phyloP scores from a whole-genome alignment of 1,140 invertebrate genomes.

The Lutraria rhynchaena region DNA sequence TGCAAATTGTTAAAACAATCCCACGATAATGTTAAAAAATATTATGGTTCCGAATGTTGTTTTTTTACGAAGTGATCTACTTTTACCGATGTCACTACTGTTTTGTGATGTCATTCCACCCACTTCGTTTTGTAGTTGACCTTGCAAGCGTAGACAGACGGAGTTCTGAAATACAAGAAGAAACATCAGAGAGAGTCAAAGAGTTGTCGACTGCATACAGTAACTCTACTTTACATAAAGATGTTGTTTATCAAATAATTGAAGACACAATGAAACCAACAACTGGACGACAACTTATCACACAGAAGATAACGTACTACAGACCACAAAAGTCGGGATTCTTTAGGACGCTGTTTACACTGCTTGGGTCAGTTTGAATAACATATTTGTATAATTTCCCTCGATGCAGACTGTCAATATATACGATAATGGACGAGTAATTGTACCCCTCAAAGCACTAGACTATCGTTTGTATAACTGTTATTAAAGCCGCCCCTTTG shows the following conservation, averaged over 20 bases:
- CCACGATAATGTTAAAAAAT: too few species aligned
- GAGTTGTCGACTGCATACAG: conserved; percentile 61
- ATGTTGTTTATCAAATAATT: conserved; percentile 61
- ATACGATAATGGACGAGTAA: too few species aligned
- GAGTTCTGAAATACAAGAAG: conserved; percentile 57
- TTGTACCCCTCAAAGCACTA: too few species aligned
- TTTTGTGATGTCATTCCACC: too few species aligned
- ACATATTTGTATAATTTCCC: too few species aligned
- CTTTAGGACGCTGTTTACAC: conserved; percentile 56
- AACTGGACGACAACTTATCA: conserved; percentile 47
- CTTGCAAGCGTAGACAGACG: conserved; percentile 71
- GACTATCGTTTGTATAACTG: too few species aligned
- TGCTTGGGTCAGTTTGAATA: conserved; percentile 54
- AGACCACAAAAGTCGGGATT: conserved; percentile 43
- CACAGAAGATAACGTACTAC: conserved; percentile 16
- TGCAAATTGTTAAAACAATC: too few species aligned
- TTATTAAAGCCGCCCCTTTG: too few species aligned
- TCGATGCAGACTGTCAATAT: too few species aligned
- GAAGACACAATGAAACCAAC: conserved; percentile 66
- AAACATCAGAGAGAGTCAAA: conserved; percentile 58
- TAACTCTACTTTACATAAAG: conserved; percentile 66
- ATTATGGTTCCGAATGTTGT: too few species aligned
- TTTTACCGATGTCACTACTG: too few species aligned
- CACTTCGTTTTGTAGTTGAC: conserved; percentile 68
- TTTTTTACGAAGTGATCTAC: too few species aligned